These are phyloP conservation scores for Python bivittatus DNA, from an alignment of 2,113 vertebrate species.

Conservation along the genomic window DNA sequence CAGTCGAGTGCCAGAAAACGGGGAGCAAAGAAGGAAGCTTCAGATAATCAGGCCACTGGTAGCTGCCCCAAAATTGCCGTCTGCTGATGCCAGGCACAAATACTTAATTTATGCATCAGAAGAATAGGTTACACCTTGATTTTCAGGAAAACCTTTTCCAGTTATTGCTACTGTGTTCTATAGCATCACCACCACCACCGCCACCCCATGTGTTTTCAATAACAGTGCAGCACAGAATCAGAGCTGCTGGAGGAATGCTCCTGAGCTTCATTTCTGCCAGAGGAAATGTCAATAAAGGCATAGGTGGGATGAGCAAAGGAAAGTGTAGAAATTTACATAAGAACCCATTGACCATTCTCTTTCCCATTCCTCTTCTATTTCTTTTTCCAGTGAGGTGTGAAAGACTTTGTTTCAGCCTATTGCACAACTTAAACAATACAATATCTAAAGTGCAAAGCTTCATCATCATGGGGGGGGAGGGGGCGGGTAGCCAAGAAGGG, in stretches of 20 bases:
- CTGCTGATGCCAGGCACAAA: neutral
- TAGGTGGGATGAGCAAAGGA: neutral
- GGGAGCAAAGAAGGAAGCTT: neutral
- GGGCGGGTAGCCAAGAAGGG: conserved; percentile 19
- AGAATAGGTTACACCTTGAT: neutral
- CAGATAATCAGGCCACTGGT: neutral
- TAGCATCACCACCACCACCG: neutral
- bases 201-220: neutral
- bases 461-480: neutral
- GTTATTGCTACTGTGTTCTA: neutral
- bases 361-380: neutral
- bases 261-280: neutral
- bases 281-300: neutral
- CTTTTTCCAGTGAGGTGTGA: neutral
- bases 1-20: neutral
- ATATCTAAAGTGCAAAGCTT: conserved; percentile 7
- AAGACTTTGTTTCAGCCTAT: neutral
- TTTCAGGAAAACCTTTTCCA: neutral
- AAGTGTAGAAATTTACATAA: neutral
- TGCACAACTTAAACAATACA: conserved; percentile 26
- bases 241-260: neutral
- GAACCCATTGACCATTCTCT: neutral
- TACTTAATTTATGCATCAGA: neutral
- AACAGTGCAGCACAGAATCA: neutral
- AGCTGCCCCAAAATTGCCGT: neutral